These are phyloP conservation scores for Asobara japonica DNA, from an alignment of 1,140 invertebrate species.

Conservation along the genomic window DNA sequence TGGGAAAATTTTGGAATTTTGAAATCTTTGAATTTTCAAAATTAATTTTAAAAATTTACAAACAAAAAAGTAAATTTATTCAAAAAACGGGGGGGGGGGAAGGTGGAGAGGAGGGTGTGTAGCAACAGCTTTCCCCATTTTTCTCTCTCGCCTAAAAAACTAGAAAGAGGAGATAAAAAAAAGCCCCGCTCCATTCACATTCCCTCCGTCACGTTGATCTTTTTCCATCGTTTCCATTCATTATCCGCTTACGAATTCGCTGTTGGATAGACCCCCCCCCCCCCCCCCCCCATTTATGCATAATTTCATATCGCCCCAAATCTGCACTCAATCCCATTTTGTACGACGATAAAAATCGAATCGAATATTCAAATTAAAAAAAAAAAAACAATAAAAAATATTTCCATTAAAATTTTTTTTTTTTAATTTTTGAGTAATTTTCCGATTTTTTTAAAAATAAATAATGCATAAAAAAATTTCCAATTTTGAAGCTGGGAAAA, in stretches of 20 bases:
- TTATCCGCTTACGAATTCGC: slow-evolving; percentile 29
- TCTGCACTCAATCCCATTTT: not conserved
- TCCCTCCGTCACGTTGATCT: slow-evolving; percentile 9
- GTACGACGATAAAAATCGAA: not conserved
- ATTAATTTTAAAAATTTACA: no score
- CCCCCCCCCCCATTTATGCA: not conserved
- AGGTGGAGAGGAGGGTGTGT: not conserved
- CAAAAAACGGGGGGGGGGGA: no score
- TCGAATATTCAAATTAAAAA: not conserved
- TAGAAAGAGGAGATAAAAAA: not conserved
- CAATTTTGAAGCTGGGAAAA: not conserved
- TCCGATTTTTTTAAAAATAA: no score
- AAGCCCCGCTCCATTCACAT: slow-evolving; percentile 20
- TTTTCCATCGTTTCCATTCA: slow-evolving; percentile 26
- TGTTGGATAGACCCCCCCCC: not conserved
- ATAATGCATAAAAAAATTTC: no score
- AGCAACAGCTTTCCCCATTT: not conserved
- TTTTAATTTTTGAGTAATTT: no score
- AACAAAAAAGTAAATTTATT: no score
- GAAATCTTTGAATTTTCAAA: no score
- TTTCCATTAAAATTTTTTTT: no score
- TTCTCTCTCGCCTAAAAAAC: not conserved
- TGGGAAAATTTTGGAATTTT: no score
- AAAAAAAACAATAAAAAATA: not conserved
- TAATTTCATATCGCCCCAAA: not conserved